Conservation (phyloP, 2,113 vertebrate species). For the Agelaius tricolor region DNA sequence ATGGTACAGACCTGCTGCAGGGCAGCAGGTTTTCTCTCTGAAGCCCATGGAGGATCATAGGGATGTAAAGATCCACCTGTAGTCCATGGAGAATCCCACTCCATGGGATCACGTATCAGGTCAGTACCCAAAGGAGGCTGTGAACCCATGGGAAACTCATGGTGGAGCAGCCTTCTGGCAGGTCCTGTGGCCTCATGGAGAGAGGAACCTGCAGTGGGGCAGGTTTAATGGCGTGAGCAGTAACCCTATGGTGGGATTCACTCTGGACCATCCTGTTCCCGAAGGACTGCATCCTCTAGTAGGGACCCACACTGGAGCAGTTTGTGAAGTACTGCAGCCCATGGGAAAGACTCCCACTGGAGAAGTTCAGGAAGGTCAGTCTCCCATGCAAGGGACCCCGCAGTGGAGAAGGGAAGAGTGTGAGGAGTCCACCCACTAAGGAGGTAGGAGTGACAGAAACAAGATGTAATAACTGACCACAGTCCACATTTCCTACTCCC, state of each 20-base stretch:
- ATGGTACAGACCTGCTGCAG: fast-evolving
- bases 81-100: fast-evolving
- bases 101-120: neutral
- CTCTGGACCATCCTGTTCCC: neutral
- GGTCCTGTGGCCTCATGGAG: fast-evolving
- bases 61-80: too few species aligned
- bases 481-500: neutral
- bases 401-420: neutral
- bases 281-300: neutral
- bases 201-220: neutral
- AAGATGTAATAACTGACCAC: neutral
- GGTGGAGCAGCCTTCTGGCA: neutral
- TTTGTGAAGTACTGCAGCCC: neutral
- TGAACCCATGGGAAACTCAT: neutral
- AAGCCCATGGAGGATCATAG: too few species aligned
- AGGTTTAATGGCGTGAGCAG: neutral
- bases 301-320: neutral
- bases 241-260: too few species aligned
- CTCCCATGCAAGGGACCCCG: neutral
- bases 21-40: neutral
- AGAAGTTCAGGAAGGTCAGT: neutral
- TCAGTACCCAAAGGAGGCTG: neutral
- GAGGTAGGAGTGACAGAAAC: neutral
- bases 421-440: neutral
- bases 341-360: neutral